Percentiles rank a stretch among this genome's conserved stretches.
These are phyloP conservation scores for Drosophila phalerata DNA, from an alignment of 2,888 invertebrate genomes.

Conservation along the genomic window DNA sequence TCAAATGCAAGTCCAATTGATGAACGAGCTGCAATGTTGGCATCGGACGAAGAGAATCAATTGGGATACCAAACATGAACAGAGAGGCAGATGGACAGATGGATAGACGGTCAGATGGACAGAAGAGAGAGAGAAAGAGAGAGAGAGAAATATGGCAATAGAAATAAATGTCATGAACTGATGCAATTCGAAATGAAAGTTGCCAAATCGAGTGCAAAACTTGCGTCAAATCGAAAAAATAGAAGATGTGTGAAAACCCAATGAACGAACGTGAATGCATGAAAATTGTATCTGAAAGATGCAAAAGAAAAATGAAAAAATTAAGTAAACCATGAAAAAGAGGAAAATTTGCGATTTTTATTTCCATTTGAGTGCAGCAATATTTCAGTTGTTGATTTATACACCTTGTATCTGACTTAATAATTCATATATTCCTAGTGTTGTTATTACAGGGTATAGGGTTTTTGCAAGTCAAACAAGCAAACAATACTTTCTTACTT, in stretches of 20 bases:
- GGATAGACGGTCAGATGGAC: neutral
- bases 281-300: constrained; percentile 28
- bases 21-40: constrained; percentile 51
- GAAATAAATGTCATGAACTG: constrained; percentile 47
- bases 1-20: constrained; percentile 54
- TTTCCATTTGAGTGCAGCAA: constrained; percentile 48
- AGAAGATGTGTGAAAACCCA: constrained; percentile 55
- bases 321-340: constrained; percentile 7
- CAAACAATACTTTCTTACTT: neutral
- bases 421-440: no score
- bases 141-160: constrained; percentile 12
- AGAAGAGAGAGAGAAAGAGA: neutral
- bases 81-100: neutral
- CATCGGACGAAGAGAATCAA: constrained; percentile 48
- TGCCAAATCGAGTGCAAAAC: constrained; percentile 69
- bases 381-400: constrained; percentile 47
- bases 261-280: constrained; percentile 31
- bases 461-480: neutral
- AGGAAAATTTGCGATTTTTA: constrained; percentile 40
- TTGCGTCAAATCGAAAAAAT: constrained; percentile 71
- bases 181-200: constrained; percentile 65
- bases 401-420: constrained; percentile 1
- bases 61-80: constrained; percentile 30
- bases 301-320: constrained; percentile 5
- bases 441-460: neutral